These are phyloP conservation scores for Montipora capitata DNA, from an alignment of 92 coral and sea anemone genomes.

Conservation along the genomic window DNA sequence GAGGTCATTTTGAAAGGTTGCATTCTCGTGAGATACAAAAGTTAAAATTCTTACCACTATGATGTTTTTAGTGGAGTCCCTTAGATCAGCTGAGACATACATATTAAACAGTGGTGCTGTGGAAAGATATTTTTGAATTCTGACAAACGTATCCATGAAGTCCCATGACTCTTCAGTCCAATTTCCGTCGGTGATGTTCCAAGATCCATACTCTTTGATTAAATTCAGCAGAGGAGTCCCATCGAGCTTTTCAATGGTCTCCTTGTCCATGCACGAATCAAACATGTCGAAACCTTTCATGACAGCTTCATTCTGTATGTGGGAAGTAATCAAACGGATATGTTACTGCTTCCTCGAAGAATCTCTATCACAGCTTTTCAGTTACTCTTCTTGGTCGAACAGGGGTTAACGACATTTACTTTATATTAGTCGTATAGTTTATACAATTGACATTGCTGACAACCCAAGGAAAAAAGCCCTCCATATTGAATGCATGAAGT, in stretches of 20 bases:
- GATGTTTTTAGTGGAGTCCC: constrained; percentile 90
- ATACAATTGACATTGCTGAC: too few species aligned
- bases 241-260: constrained; percentile 70
- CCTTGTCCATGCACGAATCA: constrained; percentile 89
- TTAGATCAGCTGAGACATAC: constrained; percentile 86
- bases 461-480: too few species aligned
- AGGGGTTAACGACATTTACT: too few species aligned
- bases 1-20: too few species aligned
- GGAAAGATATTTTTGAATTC: constrained; percentile 80
- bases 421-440: too few species aligned
- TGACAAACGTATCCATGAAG: constrained; percentile 82
- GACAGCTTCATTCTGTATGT: constrained; percentile 85
- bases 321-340: background rate
- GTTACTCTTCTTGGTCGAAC: too few species aligned
- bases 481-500: too few species aligned
- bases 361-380: too few species aligned
- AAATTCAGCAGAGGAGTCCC: constrained; percentile 76
- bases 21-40: too few species aligned
- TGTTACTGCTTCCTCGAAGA: too few species aligned
- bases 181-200: constrained; percentile 88
- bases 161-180: constrained; percentile 84
- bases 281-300: constrained; percentile 85
- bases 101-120: constrained; percentile 86
- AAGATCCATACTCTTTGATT: constrained; percentile 81
- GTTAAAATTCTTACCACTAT: constrained; percentile 81